Percentiles rank a stretch among this genome's conserved stretches.
phyloP scores from a whole-genome alignment of 1,140 invertebrate genomes.

The Temnothorax longispinosus region DNA sequence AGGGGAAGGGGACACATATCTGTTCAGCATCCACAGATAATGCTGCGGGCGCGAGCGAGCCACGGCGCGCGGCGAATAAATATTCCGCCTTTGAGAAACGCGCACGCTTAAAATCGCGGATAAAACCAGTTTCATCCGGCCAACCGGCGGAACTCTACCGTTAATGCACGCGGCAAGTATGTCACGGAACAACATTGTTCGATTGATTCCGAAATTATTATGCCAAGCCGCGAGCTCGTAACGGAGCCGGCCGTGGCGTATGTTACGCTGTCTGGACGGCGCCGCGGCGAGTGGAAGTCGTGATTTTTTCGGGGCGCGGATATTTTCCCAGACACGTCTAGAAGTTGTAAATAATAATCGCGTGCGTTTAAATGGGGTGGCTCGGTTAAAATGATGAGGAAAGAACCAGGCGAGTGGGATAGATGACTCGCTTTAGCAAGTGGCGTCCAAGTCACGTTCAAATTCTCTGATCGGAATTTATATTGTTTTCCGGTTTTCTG shows the following conservation, averaged over 20 bases:
- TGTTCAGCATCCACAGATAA: slow-evolving; percentile 30
- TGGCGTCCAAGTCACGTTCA: no score
- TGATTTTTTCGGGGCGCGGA: neutral
- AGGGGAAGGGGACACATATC: slow-evolving; percentile 1
- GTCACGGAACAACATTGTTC: slow-evolving; percentile 35
- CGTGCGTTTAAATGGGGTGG: neutral
- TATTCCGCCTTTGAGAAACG: slow-evolving; percentile 44
- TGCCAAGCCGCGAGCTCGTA: neutral
- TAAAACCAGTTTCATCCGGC: slow-evolving; percentile 56
- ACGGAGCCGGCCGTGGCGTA: neutral
- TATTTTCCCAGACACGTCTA: neutral
- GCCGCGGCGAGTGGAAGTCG: neutral
- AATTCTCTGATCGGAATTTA: neutral
- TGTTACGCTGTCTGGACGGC: neutral
- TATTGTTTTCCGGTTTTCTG: neutral
- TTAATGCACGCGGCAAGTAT: slow-evolving; percentile 37
- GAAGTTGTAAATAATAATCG: neutral
- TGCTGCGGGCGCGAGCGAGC: neutral
- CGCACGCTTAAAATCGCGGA: slow-evolving; percentile 28
- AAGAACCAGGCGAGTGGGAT: neutral
- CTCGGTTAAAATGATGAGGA: neutral
- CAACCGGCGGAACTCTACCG: slow-evolving; percentile 40
- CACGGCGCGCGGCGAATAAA: slow-evolving; percentile 23
- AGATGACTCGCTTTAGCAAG: no score
- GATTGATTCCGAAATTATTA: slow-evolving; percentile 36